phyloP scores from a whole-genome alignment of 2,888 invertebrate genomes.

The Drosophila quinaria region DNA sequence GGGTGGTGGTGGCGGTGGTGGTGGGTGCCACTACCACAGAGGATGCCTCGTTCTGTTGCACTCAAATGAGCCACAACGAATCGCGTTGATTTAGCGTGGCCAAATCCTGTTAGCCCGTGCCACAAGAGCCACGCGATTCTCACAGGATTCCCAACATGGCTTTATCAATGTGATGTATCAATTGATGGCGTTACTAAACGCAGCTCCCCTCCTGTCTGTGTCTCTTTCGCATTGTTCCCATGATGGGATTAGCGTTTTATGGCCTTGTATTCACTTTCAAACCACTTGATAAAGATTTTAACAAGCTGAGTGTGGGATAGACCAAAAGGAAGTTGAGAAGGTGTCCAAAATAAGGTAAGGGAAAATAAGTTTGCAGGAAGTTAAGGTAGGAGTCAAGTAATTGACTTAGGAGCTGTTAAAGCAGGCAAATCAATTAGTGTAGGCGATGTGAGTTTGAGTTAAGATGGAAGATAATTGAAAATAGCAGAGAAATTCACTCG shows the following conservation, averaged over 20 bases:
- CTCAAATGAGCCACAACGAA: constrained; percentile 84
- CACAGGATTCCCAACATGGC: constrained; percentile 26
- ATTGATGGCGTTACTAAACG: constrained; percentile 74
- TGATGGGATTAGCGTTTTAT: constrained; percentile 82
- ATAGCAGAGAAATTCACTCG: neutral
- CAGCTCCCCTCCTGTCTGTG: constrained; percentile 31
- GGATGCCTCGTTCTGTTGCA: constrained; percentile 58
- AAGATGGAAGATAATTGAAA: neutral
- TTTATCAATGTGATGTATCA: constrained; percentile 77
- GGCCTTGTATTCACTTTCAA: constrained; percentile 67
- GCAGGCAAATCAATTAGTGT: constrained; percentile 3
- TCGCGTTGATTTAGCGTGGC: constrained; percentile 83
- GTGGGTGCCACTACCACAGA: constrained; percentile 28
- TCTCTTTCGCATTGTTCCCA: constrained; percentile 72
- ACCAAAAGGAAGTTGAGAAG: constrained; percentile 18
- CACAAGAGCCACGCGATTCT: constrained; percentile 68
- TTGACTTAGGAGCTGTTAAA: neutral
- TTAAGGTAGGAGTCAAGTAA: neutral
- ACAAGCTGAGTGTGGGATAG: constrained; percentile 8
- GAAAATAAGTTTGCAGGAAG: neutral
- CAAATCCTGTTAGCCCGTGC: constrained; percentile 82
- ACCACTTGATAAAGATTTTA: constrained; percentile 79
- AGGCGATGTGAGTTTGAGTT: neutral
- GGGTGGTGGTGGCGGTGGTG: constrained; percentile 73
- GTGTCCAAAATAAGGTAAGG: constrained; percentile 2